Base-by-base conservation (phyloP, 2,797 vertebrate genomes). In the Chaunax sp. region DNA sequence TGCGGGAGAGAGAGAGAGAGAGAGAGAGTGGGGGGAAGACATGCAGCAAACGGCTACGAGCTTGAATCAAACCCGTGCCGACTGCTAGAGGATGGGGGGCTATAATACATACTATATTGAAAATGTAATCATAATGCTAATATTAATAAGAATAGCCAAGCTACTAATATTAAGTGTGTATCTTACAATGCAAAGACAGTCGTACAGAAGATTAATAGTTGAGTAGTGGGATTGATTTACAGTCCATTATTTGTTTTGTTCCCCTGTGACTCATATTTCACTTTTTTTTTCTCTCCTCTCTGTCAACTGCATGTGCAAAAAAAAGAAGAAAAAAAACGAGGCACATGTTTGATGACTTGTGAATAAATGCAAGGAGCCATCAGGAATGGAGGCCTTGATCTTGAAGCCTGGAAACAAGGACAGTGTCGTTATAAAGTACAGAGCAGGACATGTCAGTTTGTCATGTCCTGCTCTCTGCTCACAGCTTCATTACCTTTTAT, bases 401-500 rank as follows among this genome's bases (percentile, higher is more conserved):
- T 19, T 52, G 58, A 65, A 38, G 54, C 53, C 57, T 63, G 55
- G 11, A 75, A 75, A 72, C 54, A 52, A 71, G 49, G 50, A 49
- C 47, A 52, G 38, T 2, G 26, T 12, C 11, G 64, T 70, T 64
- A 63, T 46, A 25, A 13, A 45, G 46, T 70, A 26, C 28, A 47
- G 44, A 23, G 56, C 57, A 47, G n/a, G 50, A 69, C 25, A 37
- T 63, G 64, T 69, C 59, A 54, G 68, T 67, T 77, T 78, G 69
- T 80, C 80, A 75, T 65, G 54, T 77, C 84, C 74, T 60, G 47
- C 54, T 60, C 69, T 37, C 53, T 5, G 67, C 78, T 80, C 64
- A 47, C 50, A 37, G 62, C 75, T 75, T 82, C 70, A 78, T 82
- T 81, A 82, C 59, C 63, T 80, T 30, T 75, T 19, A 73, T 60